These are phyloP conservation scores for Craseonycteris thonglongyai DNA, from an alignment of 2,113 vertebrate genomes.

Conservation along the genomic window DNA sequence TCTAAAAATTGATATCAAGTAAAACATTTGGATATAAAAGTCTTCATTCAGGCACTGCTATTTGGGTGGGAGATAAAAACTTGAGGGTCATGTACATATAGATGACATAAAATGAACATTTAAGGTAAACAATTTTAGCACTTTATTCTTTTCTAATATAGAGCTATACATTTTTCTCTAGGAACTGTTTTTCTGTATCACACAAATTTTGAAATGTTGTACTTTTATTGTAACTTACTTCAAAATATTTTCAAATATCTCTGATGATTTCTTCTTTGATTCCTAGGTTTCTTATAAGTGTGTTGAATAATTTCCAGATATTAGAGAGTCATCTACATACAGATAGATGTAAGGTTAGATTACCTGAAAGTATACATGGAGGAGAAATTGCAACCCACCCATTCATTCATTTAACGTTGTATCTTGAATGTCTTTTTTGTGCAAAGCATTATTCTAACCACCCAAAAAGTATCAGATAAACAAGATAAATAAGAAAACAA, in stretches of 20 bases:
- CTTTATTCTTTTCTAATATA: neutral
- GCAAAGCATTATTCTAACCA: neutral
- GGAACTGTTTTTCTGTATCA: neutral
- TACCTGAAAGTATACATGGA: neutral
- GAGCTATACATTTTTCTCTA: neutral
- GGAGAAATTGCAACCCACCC: too few species aligned
- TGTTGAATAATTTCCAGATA: neutral
- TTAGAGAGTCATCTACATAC: neutral
- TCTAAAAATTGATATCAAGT: neutral
- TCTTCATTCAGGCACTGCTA: neutral
- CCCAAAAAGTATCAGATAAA: neutral
- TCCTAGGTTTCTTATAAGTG: neutral
- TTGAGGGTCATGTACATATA: neutral
- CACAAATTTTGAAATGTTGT: neutral
- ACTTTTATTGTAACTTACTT: neutral
- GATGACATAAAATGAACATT: neutral
- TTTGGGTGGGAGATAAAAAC: neutral
- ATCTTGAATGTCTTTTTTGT: neutral
- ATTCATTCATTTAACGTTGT: neutral
- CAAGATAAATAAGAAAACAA: neutral
- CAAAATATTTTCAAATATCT: neutral
- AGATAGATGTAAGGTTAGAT: neutral
- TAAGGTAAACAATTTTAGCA: neutral
- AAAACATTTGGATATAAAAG: neutral
- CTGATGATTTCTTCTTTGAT: neutral